These are phyloP conservation scores for Platygyra sinensis DNA, from an alignment of 64 coral and sea anemone genomes.

Conservation along the genomic window DNA sequence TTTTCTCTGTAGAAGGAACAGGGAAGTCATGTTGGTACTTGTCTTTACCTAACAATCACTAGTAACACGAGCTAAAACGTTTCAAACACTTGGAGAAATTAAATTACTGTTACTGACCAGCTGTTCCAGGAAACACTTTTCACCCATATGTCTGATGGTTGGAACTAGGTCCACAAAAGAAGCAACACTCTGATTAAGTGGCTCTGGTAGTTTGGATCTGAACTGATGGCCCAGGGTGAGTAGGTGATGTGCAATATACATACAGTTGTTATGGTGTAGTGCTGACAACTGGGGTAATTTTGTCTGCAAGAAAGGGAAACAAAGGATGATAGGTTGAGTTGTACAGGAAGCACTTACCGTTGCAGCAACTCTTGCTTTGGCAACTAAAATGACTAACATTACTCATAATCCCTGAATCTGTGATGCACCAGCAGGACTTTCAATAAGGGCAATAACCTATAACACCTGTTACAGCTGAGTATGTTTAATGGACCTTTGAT, in stretches of 20 bases:
- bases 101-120: slow-evolving; percentile 55
- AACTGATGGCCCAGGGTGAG: slow-evolving; percentile 96
- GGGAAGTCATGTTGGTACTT: not conserved
- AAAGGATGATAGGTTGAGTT: not conserved
- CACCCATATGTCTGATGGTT: slow-evolving; percentile 84
- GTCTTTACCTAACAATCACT: no score
- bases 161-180: slow-evolving; percentile 96
- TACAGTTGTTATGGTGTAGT: slow-evolving; percentile 97
- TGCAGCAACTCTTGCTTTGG: no score
- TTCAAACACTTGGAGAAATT: no score
- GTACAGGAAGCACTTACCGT: no score
- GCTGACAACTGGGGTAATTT: slow-evolving; percentile 87
- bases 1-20: slow-evolving; percentile 68
- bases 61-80: no score
- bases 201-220: slow-evolving; percentile 84
- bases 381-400: no score
- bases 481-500: no score
- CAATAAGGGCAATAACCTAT: no score
- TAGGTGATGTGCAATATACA: slow-evolving; percentile 95
- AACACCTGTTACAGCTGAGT: no score
- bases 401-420: no score
- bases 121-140: slow-evolving; percentile 97
- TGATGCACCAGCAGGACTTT: no score
- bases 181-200: slow-evolving; percentile 79
- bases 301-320: slow-evolving; percentile 35